Percentiles rank a stretch among this genome's conserved stretches.
These are phyloP conservation scores for Pterostichus madidus DNA, from an alignment of 2,888 invertebrate genomes.

Conservation along the genomic window DNA sequence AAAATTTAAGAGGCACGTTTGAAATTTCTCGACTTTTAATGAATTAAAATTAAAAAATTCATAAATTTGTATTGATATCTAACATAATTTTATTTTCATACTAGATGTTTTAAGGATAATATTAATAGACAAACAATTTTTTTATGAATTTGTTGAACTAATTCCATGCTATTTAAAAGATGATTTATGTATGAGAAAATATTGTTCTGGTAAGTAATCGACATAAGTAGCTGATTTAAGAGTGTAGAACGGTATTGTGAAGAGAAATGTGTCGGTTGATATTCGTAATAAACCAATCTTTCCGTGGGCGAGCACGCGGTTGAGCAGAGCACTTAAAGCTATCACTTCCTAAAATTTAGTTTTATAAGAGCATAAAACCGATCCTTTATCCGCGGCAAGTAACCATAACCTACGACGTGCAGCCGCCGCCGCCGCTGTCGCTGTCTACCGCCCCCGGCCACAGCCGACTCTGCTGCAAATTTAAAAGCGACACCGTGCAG, in stretches of 20 bases:
- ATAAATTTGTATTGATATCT: too few species aligned
- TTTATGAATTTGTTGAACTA: too few species aligned
- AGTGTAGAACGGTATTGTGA: not conserved
- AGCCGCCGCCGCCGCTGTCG: constrained; percentile 1
- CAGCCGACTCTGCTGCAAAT: constrained; percentile 43
- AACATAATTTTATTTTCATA: too few species aligned
- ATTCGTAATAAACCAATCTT: constrained; percentile 41
- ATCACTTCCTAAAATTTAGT: constrained; percentile 58
- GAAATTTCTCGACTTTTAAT: too few species aligned
- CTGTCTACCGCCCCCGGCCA: constrained; percentile 27
- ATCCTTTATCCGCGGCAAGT: constrained; percentile 60
- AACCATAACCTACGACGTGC: constrained; percentile 64
- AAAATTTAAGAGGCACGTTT: too few species aligned
- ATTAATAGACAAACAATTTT: too few species aligned
- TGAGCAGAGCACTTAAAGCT: constrained; percentile 42
- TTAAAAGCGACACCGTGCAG: constrained; percentile 56
- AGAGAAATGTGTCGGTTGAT: constrained; percentile 7
- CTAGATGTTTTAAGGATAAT: too few species aligned
- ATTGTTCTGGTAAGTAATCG: not conserved
- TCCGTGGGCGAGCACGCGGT: constrained; percentile 26
- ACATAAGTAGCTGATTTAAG: not conserved
- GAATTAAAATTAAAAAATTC: too few species aligned
- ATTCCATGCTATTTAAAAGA: too few species aligned
- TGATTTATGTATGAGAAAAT: not conserved
- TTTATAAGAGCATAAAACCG: constrained; percentile 61